Percentiles rank a stretch among this genome's conserved stretches.
These are phyloP conservation scores for Proisotoma minuta DNA, from an alignment of 2,888 invertebrate genomes.

Conservation along the genomic window DNA sequence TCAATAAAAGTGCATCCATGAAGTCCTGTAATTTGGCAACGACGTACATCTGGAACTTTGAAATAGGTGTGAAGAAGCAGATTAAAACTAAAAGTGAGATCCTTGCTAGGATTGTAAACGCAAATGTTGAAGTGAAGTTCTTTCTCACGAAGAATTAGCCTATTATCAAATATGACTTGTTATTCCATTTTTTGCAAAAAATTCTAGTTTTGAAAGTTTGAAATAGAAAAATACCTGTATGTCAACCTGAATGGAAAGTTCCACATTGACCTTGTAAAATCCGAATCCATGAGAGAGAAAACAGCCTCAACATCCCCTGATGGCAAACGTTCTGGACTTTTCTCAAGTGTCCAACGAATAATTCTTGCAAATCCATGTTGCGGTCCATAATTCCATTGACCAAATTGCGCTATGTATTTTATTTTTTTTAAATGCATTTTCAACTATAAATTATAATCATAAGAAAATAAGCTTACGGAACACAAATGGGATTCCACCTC, in stretches of 20 bases:
- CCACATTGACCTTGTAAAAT: constrained; percentile 90
- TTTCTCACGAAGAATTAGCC: constrained; percentile 83
- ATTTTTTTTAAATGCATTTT: not conserved
- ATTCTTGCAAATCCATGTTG: constrained; percentile 95
- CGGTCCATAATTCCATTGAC: constrained; percentile 89
- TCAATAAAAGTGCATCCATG: constrained; percentile 86
- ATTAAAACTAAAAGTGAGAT: constrained; percentile 84
- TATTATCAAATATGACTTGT: constrained; percentile 55
- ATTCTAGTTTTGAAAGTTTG: too few relatives aligned
- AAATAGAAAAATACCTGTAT: constrained; percentile 39
- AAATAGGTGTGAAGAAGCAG: constrained; percentile 91
- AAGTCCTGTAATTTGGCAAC: constrained; percentile 86
- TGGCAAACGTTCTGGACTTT: constrained; percentile 78
- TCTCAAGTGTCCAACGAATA: constrained; percentile 84
- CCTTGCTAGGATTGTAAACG: constrained; percentile 89
- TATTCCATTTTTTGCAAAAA: too few relatives aligned
- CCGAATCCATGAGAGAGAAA: constrained; percentile 86
- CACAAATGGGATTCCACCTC: constrained; percentile 94
- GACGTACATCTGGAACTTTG: constrained; percentile 87
- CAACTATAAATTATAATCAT: not conserved
- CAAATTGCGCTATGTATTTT: constrained; percentile 87
- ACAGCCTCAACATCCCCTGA: constrained; percentile 89
- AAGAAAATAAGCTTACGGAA: constrained; percentile 70
- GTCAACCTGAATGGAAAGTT: constrained; percentile 66
- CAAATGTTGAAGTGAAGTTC: constrained; percentile 89